phyloP scores from a whole-genome alignment of 2,797 vertebrate genomes.

The Artibeus jamaicensis region DNA sequence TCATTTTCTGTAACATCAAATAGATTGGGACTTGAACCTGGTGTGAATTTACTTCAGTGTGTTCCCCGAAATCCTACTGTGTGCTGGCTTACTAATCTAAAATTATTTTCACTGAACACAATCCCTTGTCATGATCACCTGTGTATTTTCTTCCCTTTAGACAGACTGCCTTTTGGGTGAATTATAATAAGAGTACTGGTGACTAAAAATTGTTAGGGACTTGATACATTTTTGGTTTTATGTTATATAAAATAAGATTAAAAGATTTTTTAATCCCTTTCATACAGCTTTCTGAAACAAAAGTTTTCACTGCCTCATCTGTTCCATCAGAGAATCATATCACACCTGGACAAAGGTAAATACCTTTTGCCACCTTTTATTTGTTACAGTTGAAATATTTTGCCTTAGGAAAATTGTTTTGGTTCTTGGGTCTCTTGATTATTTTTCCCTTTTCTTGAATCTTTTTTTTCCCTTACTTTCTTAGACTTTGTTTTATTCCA shows the following conservation, averaged over 20 bases:
- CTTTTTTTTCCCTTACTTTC: not conserved
- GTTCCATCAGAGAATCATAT: constrained; percentile 91
- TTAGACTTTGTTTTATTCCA: not conserved
- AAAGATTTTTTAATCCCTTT: constrained; percentile 43
- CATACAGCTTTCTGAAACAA: constrained; percentile 85
- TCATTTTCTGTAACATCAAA: not conserved
- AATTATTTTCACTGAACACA: not conserved
- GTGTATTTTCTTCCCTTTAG: not conserved
- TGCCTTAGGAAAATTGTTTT: not conserved
- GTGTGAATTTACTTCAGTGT: not conserved
- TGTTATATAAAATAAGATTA: not conserved
- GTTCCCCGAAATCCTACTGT: not conserved
- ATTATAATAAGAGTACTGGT: not conserved
- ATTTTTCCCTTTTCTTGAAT: not conserved
- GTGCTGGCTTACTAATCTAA: not conserved
- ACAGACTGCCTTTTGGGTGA: not conserved
- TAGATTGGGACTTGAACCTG: not conserved
- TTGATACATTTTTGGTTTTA: not conserved
- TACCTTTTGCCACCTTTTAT: not conserved
- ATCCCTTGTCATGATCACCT: not conserved
- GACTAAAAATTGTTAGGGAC: not conserved
- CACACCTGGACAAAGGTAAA: constrained; percentile 90
- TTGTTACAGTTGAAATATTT: constrained; percentile 1
- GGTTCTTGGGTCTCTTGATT: not conserved
- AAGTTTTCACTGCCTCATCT: constrained; percentile 93